Evolutionary conservation across 2,888 invertebrate species (phyloP).

Genomic region (Nysson spinosus): DNA sequence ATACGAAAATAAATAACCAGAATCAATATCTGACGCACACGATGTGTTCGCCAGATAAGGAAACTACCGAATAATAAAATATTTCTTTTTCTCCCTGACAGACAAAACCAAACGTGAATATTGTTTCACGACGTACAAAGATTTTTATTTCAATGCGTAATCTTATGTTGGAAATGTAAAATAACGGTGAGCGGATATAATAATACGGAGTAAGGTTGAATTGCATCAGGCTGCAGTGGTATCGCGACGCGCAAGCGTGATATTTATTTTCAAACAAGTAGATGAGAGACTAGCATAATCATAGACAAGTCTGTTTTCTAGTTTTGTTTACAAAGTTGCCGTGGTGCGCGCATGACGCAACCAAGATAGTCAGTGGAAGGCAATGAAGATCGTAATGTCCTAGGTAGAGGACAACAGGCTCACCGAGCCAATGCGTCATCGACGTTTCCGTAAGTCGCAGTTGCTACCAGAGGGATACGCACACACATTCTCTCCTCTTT

Average conservation of each 20-base stretch:
- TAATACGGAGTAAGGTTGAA: too few relatives aligned
- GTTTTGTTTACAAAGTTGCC: constrained; percentile 47
- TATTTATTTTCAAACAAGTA: background rate
- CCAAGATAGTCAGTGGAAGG: constrained; percentile 39
- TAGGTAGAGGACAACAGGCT: constrained; percentile 71
- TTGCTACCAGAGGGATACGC: background rate
- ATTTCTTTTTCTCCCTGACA: too few relatives aligned
- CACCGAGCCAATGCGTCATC: constrained; percentile 25
- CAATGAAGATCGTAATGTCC: constrained; percentile 65
- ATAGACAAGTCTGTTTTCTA: constrained; percentile 41
- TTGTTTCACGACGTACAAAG: too few relatives aligned
- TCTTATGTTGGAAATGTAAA: too few relatives aligned
- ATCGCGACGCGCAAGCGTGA: background rate
- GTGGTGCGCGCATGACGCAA: constrained; percentile 44
- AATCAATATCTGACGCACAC: too few relatives aligned
- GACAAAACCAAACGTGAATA: too few relatives aligned
- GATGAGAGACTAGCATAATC: background rate
- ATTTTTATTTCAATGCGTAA: too few relatives aligned
- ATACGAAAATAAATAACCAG: too few relatives aligned
- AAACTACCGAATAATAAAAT: too few relatives aligned
- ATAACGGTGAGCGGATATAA: too few relatives aligned
- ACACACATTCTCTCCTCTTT: background rate
- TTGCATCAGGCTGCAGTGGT: background rate
- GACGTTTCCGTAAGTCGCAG: background rate
- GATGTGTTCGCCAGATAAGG: too few relatives aligned